A percentile compares a stretch with the other conserved stretches of the same genome.
phyloP scores from a whole-genome alignment of 1,140 invertebrate genomes.

The Caenorhabditis tropicalis region DNA sequence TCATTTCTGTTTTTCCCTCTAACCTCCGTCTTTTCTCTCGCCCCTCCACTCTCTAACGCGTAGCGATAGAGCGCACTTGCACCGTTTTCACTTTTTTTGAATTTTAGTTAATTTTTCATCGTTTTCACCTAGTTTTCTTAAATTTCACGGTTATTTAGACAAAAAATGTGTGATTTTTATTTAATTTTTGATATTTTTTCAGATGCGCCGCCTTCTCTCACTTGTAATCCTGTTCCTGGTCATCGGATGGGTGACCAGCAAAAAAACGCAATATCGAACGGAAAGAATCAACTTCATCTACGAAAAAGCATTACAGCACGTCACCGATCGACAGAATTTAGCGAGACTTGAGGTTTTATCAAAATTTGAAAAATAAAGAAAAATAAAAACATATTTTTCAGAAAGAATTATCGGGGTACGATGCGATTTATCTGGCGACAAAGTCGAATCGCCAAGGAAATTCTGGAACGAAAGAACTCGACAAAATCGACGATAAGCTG shows the following conservation, averaged over 20 bases:
- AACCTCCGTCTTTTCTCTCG: background rate
- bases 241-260: background rate
- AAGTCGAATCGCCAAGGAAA: background rate
- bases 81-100: background rate
- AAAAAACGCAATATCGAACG: conserved; percentile 6
- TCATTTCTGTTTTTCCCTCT: background rate
- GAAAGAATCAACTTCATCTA: conserved; percentile 31
- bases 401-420: conserved; percentile 31
- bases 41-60: background rate
- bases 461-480: background rate
- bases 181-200: background rate
- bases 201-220: background rate
- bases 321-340: conserved; percentile 11
- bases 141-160: background rate
- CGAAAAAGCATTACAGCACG: conserved; percentile 19
- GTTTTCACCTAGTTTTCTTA: background rate
- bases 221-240: background rate
- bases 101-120: background rate
- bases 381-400: background rate
- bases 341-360: conserved; percentile 3
- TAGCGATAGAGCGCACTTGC: background rate
- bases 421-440: background rate
- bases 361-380: background rate
- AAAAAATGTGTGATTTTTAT: background rate
- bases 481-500: conserved; percentile 27